Base-by-base conservation (phyloP, 2,888 invertebrate species). In the Halictus ligatus region DNA sequence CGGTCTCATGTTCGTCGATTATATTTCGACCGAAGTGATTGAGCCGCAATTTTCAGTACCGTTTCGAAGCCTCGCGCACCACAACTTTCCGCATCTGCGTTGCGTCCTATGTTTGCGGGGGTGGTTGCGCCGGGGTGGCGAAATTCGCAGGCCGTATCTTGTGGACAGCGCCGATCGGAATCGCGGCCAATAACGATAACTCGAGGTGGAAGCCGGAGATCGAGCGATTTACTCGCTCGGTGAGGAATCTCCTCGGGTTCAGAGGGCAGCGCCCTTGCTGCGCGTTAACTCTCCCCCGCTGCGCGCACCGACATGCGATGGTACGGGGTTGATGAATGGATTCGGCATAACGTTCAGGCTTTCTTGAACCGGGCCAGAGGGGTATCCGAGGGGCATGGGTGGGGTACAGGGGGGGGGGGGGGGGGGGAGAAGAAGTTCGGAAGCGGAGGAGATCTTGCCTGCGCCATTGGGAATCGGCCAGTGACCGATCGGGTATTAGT, bases 221-320 rank as follows among this genome's bases (percentile, higher is more conserved):
- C 85, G 90, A 86, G 81, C 91, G 92, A 92, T 93, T 92, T 92
- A 92, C 91, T 92, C 87, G 81, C 84, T 76, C 88, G 77, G 88
- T 92, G 91, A 92, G 91, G 89, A 91, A 93, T 92, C 91, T 92
- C 81, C 80, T 80, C 73, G 90, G 83, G 92, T 92, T 93, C 93
- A 93, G 88, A 92, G 92, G 92, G 91, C 92, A 92, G 92, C 90
- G 91, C 92, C 91, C 94, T 94, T 90, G 93, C 93, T 93, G 94
- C 85, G 94, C 92, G 92, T 91, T 94, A 94, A 94, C 92, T 93
- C 93, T 91, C 93, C 91, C 94, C 94, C 84, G 94, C 94, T 94
- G 94, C 75, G 93, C 91, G 89, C 89, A 89, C 78, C 89, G 91
- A 92, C 92, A 88, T 89, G 91, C 91, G 90, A 91, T 91, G 90